phyloP scores from a whole-genome alignment of 1,140 invertebrate species.

The Samia ricini region DNA sequence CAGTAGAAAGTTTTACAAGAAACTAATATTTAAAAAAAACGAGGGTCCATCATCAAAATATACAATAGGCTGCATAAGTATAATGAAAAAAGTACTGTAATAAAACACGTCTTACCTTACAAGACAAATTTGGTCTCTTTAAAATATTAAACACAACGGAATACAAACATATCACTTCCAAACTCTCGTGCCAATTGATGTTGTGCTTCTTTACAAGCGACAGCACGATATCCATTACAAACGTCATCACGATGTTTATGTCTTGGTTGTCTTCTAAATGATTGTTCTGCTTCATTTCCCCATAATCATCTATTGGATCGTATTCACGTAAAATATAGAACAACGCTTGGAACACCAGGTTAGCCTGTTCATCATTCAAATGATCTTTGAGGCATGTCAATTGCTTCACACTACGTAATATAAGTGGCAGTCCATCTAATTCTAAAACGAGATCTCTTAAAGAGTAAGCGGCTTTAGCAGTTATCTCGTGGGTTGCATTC shows the following conservation, averaged over 20 bases:
- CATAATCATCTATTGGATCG: constrained; percentile 43
- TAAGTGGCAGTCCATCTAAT: constrained; percentile 76
- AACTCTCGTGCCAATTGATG: constrained; percentile 85
- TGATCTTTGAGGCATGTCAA: constrained; percentile 76
- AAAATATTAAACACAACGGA: constrained; percentile 77
- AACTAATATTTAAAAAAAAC: background rate
- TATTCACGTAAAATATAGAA: constrained; percentile 83
- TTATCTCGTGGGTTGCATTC: constrained; percentile 79
- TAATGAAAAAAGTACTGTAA: background rate
- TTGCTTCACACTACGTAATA: constrained; percentile 81
- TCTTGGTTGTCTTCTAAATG: constrained; percentile 40
- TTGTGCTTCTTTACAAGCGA: constrained; percentile 83
- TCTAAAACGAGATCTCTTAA: constrained; percentile 77
- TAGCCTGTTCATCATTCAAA: constrained; percentile 80
- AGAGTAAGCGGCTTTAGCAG: constrained; percentile 80
- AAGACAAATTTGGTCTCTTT: constrained; percentile 73
- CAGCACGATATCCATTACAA: constrained; percentile 81
- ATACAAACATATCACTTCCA: constrained; percentile 82
- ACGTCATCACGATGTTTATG: constrained; percentile 58
- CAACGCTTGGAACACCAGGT: constrained; percentile 84
- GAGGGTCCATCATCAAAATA: background rate
- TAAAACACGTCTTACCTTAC: constrained; percentile 68
- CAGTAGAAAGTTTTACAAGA: no score
- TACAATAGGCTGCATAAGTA: background rate
- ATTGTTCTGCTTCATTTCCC: constrained; percentile 28